Base-by-base conservation (phyloP, 1,140 invertebrate species). In the Aphaenogaster ashmeadi region DNA sequence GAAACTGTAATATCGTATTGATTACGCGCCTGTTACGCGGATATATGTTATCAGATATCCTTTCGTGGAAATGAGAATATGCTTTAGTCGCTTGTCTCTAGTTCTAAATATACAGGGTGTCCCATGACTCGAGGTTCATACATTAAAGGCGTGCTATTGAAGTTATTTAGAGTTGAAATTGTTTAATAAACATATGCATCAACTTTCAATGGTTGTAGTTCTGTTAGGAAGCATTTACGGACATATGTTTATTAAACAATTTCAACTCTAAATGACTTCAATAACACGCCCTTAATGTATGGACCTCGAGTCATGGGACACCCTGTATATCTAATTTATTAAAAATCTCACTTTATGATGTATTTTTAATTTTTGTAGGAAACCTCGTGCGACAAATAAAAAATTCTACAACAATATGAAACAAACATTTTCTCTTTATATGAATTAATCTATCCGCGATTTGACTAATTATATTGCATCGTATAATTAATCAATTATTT, bases 401-500 rank as follows among this genome's bases (percentile, higher is more conserved):
- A 80, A 15, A 13, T 62, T 47, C 1, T 50, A 21, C 11, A 15
- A 38, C 38, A 15, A 38, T 66, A 38, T 36, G 41, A 50, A 60
- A 38, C 0, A 0, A 5, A 67, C 5, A 36, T n/a, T 47, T 62
- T 8, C 21, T 8, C 1, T 67, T 54, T 66, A 21, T 3, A 36
- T 18, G 5, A 47, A 47, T 13, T 64, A 50, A 78, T 64, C 18
- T 11, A 72, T 3, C 15, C 21, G 21, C 15, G 27, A 78, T 60
- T 64, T 64, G 7, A 6, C 1, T 38, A n/a, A 75, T 77, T 77
- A 36, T n/a, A 54, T 38, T 36, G 7, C 21, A 56, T 36, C 47
- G 13, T 44, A 36, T 50, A 36, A 64, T 64, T 78, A 36, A n/a
- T 44, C 13, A 18, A 54, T 52, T 62, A 47, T 78, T 52, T 52